Base-by-base conservation (phyloP, 2,888 invertebrate species). In the Ormyrus labotus region DNA sequence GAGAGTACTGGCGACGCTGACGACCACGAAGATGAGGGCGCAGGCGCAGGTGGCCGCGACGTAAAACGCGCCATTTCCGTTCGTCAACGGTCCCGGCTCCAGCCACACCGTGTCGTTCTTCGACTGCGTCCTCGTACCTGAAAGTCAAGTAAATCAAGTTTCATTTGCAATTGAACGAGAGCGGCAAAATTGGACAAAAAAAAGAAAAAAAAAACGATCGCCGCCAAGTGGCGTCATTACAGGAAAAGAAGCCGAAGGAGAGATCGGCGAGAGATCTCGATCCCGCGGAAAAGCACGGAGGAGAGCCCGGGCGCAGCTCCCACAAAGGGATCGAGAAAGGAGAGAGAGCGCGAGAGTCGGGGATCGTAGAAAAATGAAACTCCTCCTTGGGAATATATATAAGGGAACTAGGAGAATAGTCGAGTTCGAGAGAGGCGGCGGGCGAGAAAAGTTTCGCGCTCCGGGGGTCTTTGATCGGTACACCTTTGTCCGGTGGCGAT, bases 11-110 rank as follows among this genome's bases (percentile, higher is more conserved):
- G 94, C 94, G 3, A 94, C 94, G 48, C 94, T 93, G 0, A 95
- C 93, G 13, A 96, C 92, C 77, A 93, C 90, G 34, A 94, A 93
- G 68, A 95, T 91, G 70, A 95, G 92, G 11, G 94, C 96, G 74
- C 96, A 94, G 0, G 96, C 96, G 91, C 96, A 96, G 57, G 96
- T 96, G 0, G 96, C 95, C 0, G 96, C 96, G 5, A 96, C 95
- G 87, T 96, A 95, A 81, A 96, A 91, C 1, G 95, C 94, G 0
- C 94, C 94, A 45, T 94, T 94, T 13, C 95, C 93, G 50, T 93
- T 93, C 50, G 93, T 92, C 50, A 93, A 91, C 1, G 93, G 93
- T 82, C 94, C 95, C 5, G 95, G 94, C 63, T 95, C 94, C 72
- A 95, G 89, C 6, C 93, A 92, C n/a, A 95, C 92, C 0, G 95